These are phyloP conservation scores for Rhamphomyia laevipes DNA, from an alignment of 2,888 invertebrate genomes.

Conservation along the genomic window DNA sequence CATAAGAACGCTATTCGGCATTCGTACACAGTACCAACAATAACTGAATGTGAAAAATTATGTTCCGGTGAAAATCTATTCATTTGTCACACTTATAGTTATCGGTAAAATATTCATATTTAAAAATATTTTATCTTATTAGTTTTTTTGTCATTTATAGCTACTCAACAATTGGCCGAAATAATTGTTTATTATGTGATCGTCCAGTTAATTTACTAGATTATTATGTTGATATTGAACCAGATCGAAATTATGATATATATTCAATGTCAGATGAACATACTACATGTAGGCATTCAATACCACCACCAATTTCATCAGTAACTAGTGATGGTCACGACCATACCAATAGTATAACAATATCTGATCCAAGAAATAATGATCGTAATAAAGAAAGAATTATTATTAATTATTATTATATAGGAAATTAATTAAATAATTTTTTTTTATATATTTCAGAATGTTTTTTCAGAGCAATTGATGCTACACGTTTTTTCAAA, in stretches of 20 bases:
- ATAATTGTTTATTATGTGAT: slow-evolving; percentile 69
- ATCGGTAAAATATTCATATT: slow-evolving; percentile 39
- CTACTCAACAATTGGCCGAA: slow-evolving; percentile 38
- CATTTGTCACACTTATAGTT: slow-evolving; percentile 65
- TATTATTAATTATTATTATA: not conserved
- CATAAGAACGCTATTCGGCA: slow-evolving; percentile 55
- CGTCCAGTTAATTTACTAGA: slow-evolving; percentile 56
- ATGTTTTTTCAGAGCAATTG: slow-evolving; percentile 72
- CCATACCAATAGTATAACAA: slow-evolving; percentile 24
- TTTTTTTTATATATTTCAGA: slow-evolving; percentile 41
- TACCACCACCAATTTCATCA: slow-evolving; percentile 14
- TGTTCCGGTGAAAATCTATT: slow-evolving; percentile 61
- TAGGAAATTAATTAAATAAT: not conserved
- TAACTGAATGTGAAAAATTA: slow-evolving; percentile 64
- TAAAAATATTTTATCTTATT: not conserved
- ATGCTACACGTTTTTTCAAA: slow-evolving; percentile 55
- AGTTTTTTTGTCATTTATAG: slow-evolving; percentile 7
- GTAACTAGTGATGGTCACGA: slow-evolving; percentile 20
- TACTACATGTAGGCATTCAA: slow-evolving; percentile 37
- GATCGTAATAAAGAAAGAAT: slow-evolving; percentile 12
- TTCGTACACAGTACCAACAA: slow-evolving; percentile 50
- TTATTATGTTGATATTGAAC: slow-evolving; percentile 59
- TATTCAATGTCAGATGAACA: slow-evolving; percentile 59
- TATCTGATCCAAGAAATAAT: slow-evolving; percentile 37
- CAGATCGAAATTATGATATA: slow-evolving; percentile 65